Evolutionary conservation across 2,797 vertebrate genomes (phyloP).

Genomic region (Melanotaenia maccullochi): DNA sequence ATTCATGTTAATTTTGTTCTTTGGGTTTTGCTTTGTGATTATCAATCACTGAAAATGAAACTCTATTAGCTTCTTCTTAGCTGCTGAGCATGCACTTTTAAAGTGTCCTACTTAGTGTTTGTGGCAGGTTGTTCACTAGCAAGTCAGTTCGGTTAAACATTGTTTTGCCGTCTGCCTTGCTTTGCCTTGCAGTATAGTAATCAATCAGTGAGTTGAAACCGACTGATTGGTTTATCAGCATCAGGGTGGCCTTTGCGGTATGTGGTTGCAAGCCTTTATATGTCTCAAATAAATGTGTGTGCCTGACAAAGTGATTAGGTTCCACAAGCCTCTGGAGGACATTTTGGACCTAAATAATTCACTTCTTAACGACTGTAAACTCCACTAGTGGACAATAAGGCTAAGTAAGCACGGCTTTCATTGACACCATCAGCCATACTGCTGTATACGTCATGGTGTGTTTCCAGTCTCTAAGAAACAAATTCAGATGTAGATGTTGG

Average conservation of each 20-base stretch:
- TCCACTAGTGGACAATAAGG: constrained; percentile 25
- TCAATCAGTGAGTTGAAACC: constrained; percentile 35
- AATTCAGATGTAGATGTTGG: constrained; percentile 13
- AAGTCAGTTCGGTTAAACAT: constrained; percentile 30
- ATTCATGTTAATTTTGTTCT: constrained; percentile 10
- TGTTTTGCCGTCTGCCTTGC: constrained; percentile 37
- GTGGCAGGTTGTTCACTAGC: constrained; percentile 44
- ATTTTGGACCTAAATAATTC: constrained; percentile 54
- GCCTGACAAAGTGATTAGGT: constrained; percentile 47
- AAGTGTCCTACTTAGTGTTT: constrained; percentile 8
- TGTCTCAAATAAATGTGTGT: constrained; percentile 30
- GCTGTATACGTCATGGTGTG: constrained; percentile 5
- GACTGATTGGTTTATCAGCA: constrained; percentile 40
- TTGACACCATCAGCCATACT: constrained; percentile 20
- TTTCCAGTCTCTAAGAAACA: constrained; percentile 25
- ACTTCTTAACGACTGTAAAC: constrained; percentile 39
- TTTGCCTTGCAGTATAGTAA: constrained; percentile 34
- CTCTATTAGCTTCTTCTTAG: background rate
- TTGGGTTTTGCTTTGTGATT: constrained; percentile 15
- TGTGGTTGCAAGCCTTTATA: constrained; percentile 20
- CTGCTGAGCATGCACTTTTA: constrained; percentile 21
- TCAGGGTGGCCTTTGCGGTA: constrained; percentile 18
- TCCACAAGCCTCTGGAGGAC: constrained; percentile 43
- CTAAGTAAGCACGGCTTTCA: constrained; percentile 22
- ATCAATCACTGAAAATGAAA: constrained; percentile 5